Evolutionary conservation across 2,797 vertebrate species (phyloP), one percentile per base, ranked within the genome.

Genomic region (Falco naumanni): DNA sequence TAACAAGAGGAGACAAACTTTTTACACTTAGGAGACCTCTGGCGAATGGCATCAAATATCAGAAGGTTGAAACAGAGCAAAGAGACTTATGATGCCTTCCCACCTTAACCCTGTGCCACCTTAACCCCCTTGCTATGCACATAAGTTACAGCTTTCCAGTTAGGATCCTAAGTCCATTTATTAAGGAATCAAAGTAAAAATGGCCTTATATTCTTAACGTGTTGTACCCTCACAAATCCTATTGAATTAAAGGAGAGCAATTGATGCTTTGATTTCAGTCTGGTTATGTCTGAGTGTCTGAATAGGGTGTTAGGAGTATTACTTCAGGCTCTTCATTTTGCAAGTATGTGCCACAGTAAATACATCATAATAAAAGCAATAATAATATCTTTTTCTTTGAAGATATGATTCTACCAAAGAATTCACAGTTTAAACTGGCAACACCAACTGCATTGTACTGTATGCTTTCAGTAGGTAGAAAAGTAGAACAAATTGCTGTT

Each of bases 1-100:
- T 98, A 98, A 98, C 97, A 98, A 97, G 90, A 97, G 86, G 88
- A 97, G 95, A 96, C 95, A 96, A 98, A 96, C 97, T 98, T 98
- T 98, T 98, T 98, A 98, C 98, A 98, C 98, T 98, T 94, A 84
- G 86, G 93, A 97, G 96, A 95, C 93, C 92, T 89, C 90, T 93
- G 92, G 94, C 75, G 96, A 98, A 96, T 82, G 86, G 96, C 95
- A 97, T 97, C 96, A 97, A 97, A 98, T 97, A 93, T 97, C 93
- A 83, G 43, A 94, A 94, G 66, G 77, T 61, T 91, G n/a, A 90
- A 93, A 71, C 64, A 93, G 91, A 94, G 85, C 80, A 89, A 70
- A 95, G 85, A 88, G 85, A 83, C 76, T 93, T 91, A 70, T 31
- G 90, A 68, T 80, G 91, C 92, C 87, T 92, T 74, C 50, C 76